phyloP scores from a whole-genome alignment of 2,888 invertebrate genomes.

The Plebejus argus region DNA sequence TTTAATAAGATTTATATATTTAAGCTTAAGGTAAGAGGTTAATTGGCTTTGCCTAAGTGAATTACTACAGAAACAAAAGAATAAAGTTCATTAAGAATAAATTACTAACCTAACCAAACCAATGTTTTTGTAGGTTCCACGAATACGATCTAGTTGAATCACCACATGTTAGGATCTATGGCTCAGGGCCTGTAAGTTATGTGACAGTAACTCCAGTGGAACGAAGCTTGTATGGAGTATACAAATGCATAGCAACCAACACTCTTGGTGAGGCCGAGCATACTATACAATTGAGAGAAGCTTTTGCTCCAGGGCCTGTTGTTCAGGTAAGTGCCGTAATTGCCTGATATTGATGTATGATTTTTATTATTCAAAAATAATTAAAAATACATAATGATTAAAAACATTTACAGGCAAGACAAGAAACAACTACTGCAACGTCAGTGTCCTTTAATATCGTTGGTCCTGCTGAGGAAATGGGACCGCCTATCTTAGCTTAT shows the following conservation, averaged over 20 bases:
- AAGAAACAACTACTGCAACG: slow-evolving; percentile 89
- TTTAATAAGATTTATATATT: too few species aligned
- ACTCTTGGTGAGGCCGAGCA: slow-evolving; percentile 85
- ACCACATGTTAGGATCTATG: slow-evolving; percentile 81
- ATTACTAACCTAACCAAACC: background rate
- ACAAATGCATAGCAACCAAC: slow-evolving; percentile 92
- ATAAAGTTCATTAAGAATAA: background rate
- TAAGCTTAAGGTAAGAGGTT: too few species aligned
- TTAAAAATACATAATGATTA: background rate
- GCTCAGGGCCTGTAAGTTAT: slow-evolving; percentile 86
- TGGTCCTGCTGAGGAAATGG: slow-evolving; percentile 87
- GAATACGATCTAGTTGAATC: slow-evolving; percentile 79
- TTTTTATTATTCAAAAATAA: background rate
- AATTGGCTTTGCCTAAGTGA: too few species aligned
- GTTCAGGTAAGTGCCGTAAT: slow-evolving; percentile 61
- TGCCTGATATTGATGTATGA: background rate
- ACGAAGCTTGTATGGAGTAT: slow-evolving; percentile 84
- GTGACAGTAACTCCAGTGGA: slow-evolving; percentile 86
- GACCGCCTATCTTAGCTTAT: slow-evolving; percentile 87
- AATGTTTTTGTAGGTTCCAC: slow-evolving; percentile 61
- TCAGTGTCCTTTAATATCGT: slow-evolving; percentile 90
- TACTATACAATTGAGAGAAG: slow-evolving; percentile 87
- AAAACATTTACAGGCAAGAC: slow-evolving; percentile 75
- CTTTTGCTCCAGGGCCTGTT: slow-evolving; percentile 85
- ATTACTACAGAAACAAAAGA: background rate